Conservation (phyloP, 2,888 invertebrate species). For the Spodoptera exigua region DNA sequence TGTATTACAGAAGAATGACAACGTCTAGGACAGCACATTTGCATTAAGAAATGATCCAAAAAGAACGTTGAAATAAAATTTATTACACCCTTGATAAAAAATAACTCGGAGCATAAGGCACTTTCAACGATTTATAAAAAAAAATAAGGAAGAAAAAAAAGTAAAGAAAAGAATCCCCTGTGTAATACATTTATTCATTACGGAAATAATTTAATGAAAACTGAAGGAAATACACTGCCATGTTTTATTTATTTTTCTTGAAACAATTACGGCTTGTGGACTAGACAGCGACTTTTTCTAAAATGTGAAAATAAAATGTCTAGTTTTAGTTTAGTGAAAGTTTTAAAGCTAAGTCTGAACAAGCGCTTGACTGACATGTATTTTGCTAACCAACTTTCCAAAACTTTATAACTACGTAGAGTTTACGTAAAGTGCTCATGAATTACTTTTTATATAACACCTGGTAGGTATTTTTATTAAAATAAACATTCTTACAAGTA, state of each 20-base stretch:
- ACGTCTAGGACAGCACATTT: constrained; percentile 70
- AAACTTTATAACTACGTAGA: constrained; percentile 24
- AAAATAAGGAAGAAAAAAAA: constrained; percentile 73
- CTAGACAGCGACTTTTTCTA: no score
- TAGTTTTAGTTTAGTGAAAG: constrained; percentile 6
- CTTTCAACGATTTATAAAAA: constrained; percentile 79
- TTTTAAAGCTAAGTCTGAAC: constrained; percentile 15
- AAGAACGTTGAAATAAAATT: constrained; percentile 77
- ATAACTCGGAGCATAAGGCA: constrained; percentile 75
- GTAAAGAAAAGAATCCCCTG: constrained; percentile 75
- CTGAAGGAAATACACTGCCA: constrained; percentile 12
- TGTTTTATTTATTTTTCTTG: not conserved
- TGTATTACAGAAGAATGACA: constrained; percentile 69
- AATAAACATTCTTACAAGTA: no score
- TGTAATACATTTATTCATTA: constrained; percentile 86
- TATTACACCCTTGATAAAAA: constrained; percentile 78
- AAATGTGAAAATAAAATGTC: constrained; percentile 15
- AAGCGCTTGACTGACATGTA: constrained; percentile 14
- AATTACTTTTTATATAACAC: constrained; percentile 1
- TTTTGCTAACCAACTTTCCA: constrained; percentile 12
- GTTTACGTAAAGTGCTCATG: constrained; percentile 8
- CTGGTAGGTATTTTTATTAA: not conserved
- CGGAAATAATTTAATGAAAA: constrained; percentile 81
- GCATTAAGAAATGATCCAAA: constrained; percentile 77
- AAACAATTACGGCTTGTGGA: no score